Evolutionary conservation across 2,113 vertebrate genomes (phyloP).

Genomic region (Rutilus rutilus): DNA sequence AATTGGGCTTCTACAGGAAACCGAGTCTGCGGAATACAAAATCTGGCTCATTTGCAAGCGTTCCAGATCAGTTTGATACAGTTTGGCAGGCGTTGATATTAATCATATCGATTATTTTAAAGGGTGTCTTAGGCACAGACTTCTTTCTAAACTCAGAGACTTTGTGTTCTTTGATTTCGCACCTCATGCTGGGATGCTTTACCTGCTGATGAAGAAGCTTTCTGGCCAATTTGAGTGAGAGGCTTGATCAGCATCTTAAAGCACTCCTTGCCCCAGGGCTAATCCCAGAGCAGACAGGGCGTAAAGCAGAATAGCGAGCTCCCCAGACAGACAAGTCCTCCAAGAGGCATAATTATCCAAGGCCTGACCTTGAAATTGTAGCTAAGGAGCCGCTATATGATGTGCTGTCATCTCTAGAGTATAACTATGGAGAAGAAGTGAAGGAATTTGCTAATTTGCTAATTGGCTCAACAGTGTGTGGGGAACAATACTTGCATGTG

Average conservation of each 20-base stretch:
- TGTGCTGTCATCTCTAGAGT: slow-evolving; percentile 19
- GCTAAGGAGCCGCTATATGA: slow-evolving; percentile 16
- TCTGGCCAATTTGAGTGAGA: slow-evolving; percentile 20
- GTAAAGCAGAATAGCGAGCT: slow-evolving; percentile 58
- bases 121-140: neutral
- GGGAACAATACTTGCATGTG: neutral
- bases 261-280: slow-evolving; percentile 39
- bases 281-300: slow-evolving; percentile 63
- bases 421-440: neutral
- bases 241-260: slow-evolving; percentile 61
- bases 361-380: slow-evolving; percentile 74
- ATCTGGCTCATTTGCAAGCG: slow-evolving; percentile 23
- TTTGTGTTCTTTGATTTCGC: slow-evolving; percentile 52
- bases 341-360: slow-evolving; percentile 72
- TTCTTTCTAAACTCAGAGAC: neutral
- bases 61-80: slow-evolving; percentile 30
- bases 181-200: slow-evolving; percentile 3
- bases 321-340: slow-evolving; percentile 62
- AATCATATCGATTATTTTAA: neutral
- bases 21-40: slow-evolving; percentile 31
- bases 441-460: slow-evolving; percentile 18
- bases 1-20: slow-evolving; percentile 49
- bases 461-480: neutral
- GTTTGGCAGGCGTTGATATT: neutral
- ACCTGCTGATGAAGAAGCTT: slow-evolving; percentile 32